These are phyloP conservation scores for Lepidotrigona ventralis DNA, from an alignment of 1,140 invertebrate species.

Conservation along the genomic window DNA sequence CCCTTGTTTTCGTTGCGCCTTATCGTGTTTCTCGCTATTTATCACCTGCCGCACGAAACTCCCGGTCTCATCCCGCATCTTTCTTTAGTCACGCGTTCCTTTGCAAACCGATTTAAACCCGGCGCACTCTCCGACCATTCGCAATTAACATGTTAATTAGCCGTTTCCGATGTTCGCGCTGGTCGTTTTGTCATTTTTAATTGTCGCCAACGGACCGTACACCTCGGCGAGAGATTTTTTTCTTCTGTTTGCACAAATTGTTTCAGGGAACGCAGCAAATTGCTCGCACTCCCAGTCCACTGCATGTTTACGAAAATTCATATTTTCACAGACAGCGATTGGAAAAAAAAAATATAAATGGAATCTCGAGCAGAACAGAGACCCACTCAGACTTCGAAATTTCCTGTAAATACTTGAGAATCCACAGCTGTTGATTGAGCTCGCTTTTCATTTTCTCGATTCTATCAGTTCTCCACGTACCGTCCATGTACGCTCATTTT, in stretches of 20 bases:
- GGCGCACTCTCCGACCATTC: neutral
- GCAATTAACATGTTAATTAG: constrained; percentile 42
- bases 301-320: too few relatives aligned
- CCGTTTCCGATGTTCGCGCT: neutral
- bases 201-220: neutral
- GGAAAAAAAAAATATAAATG: too few relatives aligned
- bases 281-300: too few relatives aligned
- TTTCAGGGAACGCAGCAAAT: too few relatives aligned
- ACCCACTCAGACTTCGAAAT: too few relatives aligned
- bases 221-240: neutral
- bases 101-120: constrained; percentile 31
- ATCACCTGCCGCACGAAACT: constrained; percentile 22
- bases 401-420: too few relatives aligned
- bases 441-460: too few relatives aligned
- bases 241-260: too few relatives aligned
- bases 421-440: too few relatives aligned
- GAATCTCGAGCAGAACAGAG: too few relatives aligned
- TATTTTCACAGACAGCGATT: too few relatives aligned
- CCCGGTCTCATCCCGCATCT: constrained; percentile 10
- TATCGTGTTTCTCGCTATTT: constrained; percentile 37
- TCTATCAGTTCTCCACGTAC: too few relatives aligned
- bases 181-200: neutral
- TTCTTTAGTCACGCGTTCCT: constrained; percentile 11
- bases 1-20: constrained; percentile 34
- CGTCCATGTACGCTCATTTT: neutral